phyloP scores from a whole-genome alignment of 2,888 invertebrate genomes.

The Andrena marginata region DNA sequence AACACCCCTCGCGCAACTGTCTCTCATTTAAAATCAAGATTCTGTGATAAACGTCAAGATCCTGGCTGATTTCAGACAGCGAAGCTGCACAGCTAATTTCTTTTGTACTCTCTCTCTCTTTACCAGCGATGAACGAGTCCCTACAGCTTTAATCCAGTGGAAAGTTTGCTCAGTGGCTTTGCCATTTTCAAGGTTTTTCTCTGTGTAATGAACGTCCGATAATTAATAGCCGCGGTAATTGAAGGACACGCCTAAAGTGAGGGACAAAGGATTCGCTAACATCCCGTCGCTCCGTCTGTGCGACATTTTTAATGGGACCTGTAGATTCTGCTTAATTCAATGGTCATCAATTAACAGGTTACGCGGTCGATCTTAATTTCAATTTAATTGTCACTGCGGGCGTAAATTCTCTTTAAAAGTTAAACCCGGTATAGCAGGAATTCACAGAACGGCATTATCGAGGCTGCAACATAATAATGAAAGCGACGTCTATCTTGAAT shows the following conservation, averaged over 20 bases:
- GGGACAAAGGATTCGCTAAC: slow-evolving; percentile 33
- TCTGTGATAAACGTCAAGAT: slow-evolving; percentile 17
- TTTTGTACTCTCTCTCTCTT: slow-evolving; percentile 40
- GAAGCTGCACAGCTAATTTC: slow-evolving; percentile 46
- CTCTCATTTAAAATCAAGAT: slow-evolving; percentile 17
- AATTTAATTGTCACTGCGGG: neutral
- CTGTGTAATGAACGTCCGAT: slow-evolving; percentile 29
- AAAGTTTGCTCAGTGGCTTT: slow-evolving; percentile 47
- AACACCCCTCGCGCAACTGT: neutral
- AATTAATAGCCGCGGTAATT: slow-evolving; percentile 57
- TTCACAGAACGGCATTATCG: no score
- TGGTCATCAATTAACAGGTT: slow-evolving; percentile 8
- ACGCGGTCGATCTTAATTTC: neutral
- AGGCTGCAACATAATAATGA: no score
- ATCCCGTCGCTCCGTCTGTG: slow-evolving; percentile 10
- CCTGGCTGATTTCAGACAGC: slow-evolving; percentile 44
- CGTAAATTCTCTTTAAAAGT: no score
- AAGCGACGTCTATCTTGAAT: no score
- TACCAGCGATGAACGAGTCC: neutral
- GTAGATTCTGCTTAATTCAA: neutral
- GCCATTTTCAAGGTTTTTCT: slow-evolving; percentile 29
- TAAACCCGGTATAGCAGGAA: no score
- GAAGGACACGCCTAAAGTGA: slow-evolving; percentile 32
- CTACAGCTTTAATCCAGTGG: slow-evolving; percentile 20
- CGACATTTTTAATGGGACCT: slow-evolving; percentile 31